Conservation (phyloP, 2,113 vertebrate species). For the Bos indicus region DNA sequence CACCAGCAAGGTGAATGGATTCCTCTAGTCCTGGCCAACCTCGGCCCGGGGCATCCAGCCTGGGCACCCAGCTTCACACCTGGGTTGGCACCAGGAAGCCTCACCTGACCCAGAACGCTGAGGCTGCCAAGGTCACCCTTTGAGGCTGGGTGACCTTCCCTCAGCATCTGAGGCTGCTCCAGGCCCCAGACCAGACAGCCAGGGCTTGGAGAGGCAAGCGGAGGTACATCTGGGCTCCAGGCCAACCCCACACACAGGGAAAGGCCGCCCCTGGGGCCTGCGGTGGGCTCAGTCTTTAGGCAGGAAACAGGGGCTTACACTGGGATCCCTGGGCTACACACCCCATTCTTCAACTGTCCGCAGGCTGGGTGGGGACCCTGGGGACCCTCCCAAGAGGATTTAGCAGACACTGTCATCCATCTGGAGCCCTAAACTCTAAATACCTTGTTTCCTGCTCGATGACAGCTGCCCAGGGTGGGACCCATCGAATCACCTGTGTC, state of each 20-base stretch:
- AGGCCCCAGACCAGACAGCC: background rate
- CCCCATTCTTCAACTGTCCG: rapidly evolving
- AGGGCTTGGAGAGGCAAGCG: background rate
- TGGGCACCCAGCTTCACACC: rapidly evolving
- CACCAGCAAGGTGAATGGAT: background rate
- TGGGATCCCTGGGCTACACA: background rate
- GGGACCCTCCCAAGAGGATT: background rate
- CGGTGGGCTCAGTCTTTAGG: rapidly evolving
- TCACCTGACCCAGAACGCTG: background rate
- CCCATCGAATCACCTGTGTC: background rate
- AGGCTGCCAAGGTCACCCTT: background rate
- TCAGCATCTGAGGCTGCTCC: background rate
- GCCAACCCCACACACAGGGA: background rate
- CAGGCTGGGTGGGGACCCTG: background rate
- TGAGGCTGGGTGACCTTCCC: background rate
- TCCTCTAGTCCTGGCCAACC: background rate
- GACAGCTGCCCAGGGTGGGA: background rate
- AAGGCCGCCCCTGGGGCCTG: background rate
- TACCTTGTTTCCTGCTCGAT: background rate
- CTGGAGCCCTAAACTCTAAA: background rate
- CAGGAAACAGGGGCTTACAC: background rate
- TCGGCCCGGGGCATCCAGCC: background rate
- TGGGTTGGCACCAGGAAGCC: background rate
- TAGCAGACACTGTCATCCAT: background rate
- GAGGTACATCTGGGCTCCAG: background rate